Evolutionary conservation across 1,140 invertebrate species (phyloP).

Genomic region (Zaprionus davidi): DNA sequence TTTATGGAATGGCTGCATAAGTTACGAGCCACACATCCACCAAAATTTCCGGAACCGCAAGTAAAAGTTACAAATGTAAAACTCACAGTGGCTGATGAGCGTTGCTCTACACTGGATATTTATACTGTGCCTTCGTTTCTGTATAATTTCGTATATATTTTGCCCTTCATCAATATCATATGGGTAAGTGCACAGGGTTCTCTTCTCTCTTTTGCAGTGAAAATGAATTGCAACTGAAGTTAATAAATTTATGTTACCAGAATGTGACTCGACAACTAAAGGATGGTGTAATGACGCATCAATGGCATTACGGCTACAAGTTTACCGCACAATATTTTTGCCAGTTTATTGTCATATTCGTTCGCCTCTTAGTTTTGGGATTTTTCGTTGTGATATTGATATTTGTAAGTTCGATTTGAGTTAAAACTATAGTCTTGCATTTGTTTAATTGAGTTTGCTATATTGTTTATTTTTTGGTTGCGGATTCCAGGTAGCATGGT

Average conservation of each 20-base stretch:
- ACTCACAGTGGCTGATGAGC: constrained; percentile 25
- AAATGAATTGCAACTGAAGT: not conserved
- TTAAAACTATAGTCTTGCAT: not conserved
- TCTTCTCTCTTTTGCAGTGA: not conserved
- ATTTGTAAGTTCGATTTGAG: constrained; percentile 40
- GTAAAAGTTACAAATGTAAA: constrained; percentile 50
- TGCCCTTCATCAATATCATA: constrained; percentile 66
- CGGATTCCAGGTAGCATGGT: constrained; percentile 46
- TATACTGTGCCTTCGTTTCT: constrained; percentile 55
- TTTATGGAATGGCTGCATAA: constrained; percentile 54
- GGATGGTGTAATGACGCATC: constrained; percentile 69
- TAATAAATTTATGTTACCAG: constrained; percentile 27
- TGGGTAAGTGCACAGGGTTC: constrained; percentile 53
- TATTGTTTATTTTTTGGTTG: constrained; percentile 5
- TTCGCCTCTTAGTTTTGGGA: constrained; percentile 48
- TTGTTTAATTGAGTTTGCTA: not conserved
- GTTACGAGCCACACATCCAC: not conserved
- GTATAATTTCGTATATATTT: constrained; percentile 62
- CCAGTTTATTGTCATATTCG: constrained; percentile 49
- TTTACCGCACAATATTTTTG: constrained; percentile 53
- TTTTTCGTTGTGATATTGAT: constrained; percentile 28
- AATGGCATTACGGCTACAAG: constrained; percentile 71
- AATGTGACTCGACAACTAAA: constrained; percentile 56
- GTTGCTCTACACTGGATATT: constrained; percentile 42
- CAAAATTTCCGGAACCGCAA: constrained; percentile 25